phyloP scores from a whole-genome alignment of 2,888 invertebrate genomes.

The Acronicta aceris region DNA sequence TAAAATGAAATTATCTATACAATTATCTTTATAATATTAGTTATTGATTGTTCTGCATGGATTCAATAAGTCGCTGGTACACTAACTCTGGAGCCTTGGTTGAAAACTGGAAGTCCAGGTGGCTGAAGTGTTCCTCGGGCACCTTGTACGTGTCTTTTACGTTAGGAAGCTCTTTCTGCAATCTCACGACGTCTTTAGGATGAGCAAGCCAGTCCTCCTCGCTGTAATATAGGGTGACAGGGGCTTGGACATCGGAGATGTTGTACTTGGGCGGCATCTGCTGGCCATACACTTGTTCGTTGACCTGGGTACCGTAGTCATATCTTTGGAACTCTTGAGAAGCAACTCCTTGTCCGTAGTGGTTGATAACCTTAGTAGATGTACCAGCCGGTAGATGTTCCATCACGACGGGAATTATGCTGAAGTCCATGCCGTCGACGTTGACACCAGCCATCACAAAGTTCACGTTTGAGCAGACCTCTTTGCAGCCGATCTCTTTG shows the following conservation, averaged over 20 bases:
- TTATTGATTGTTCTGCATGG: conserved; percentile 65
- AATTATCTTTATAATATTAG: conserved; percentile 39
- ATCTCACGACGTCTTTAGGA: conserved; percentile 88
- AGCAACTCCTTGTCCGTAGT: conserved; percentile 87
- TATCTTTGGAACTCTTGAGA: conserved; percentile 77
- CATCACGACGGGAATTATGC: conserved; percentile 87
- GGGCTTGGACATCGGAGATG: conserved; percentile 75
- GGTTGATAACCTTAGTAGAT: conserved; percentile 86
- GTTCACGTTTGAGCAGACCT: conserved; percentile 90
- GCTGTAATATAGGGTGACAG: conserved; percentile 80
- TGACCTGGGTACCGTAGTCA: conserved; percentile 77
- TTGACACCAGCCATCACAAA: conserved; percentile 91
- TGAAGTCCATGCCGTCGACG: conserved; percentile 86
- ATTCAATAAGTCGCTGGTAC: conserved; percentile 76
- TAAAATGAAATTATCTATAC: conserved; percentile 55
- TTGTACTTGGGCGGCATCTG: conserved; percentile 77
- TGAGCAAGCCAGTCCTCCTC: conserved; percentile 91
- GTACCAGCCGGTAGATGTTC: conserved; percentile 89
- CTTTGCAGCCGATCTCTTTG: conserved; percentile 76
- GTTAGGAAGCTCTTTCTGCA: conserved; percentile 88
- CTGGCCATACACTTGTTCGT: conserved; percentile 77
- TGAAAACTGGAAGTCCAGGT: conserved; percentile 84
- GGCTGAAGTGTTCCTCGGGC: conserved; percentile 82
- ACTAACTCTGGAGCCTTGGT: conserved; percentile 74
- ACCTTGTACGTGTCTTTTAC: conserved; percentile 88